Conservation (phyloP, 2,888 invertebrate species). For the Agonopterix subpropinquella region DNA sequence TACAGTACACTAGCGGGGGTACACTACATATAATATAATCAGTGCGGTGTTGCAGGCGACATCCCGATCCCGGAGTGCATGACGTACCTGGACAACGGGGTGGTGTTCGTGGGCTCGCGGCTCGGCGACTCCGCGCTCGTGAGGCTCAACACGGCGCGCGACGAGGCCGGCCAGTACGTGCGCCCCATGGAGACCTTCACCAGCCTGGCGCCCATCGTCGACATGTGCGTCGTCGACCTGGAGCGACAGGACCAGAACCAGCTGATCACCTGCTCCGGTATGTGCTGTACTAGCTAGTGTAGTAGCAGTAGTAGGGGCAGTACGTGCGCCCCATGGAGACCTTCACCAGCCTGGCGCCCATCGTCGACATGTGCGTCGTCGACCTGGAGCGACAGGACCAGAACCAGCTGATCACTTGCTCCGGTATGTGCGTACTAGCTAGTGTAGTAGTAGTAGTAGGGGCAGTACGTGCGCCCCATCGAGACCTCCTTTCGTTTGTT, state of each 20-base stretch:
- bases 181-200: constrained; percentile 97
- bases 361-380: constrained; percentile 98
- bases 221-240: constrained; percentile 98
- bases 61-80: constrained; percentile 97
- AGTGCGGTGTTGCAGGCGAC: constrained; percentile 79
- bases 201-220: constrained; percentile 97
- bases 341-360: constrained; percentile 92
- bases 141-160: constrained; percentile 88
- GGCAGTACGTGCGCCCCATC: too few relatives aligned
- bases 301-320: too few relatives aligned
- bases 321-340: too few relatives aligned
- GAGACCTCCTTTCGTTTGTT: too few relatives aligned
- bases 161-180: constrained; percentile 92
- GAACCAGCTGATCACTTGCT: constrained; percentile 98
- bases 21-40: too few relatives aligned
- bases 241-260: constrained; percentile 98
- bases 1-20: too few relatives aligned
- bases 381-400: constrained; percentile 98
- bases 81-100: constrained; percentile 98
- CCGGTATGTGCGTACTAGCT: constrained; percentile 70
- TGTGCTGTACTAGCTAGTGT: constrained; percentile 4
- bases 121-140: constrained; percentile 98
- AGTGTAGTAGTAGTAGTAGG: too few relatives aligned
- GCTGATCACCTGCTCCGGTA: constrained; percentile 96
- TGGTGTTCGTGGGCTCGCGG: constrained; percentile 96